Percentiles rank a stretch among this genome's conserved stretches.
phyloP scores from a whole-genome alignment of 2,888 invertebrate species.

The Amphipoea oculea region DNA sequence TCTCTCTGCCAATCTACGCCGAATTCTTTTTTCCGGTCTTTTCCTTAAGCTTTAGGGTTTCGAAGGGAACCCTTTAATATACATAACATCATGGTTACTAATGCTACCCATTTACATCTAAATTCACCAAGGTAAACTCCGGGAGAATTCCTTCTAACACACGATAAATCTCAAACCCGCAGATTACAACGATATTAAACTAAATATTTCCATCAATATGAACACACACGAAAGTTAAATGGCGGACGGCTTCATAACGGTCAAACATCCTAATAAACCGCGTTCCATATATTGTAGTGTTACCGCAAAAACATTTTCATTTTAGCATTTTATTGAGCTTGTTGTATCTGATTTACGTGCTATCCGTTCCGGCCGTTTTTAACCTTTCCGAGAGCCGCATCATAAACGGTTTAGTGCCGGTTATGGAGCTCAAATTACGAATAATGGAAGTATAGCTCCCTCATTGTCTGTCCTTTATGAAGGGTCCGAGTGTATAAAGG shows the following conservation, averaged over 20 bases:
- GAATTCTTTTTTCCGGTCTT: constrained; percentile 1
- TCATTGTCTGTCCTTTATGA: constrained; percentile 87
- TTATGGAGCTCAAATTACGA: constrained; percentile 87
- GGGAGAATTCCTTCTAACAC: constrained; percentile 11
- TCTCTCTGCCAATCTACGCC: background rate
- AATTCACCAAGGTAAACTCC: constrained; percentile 7
- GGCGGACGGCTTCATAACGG: constrained; percentile 63
- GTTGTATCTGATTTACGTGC: constrained; percentile 82
- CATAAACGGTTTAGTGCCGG: constrained; percentile 88
- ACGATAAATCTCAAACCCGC: constrained; percentile 35
- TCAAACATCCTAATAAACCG: constrained; percentile 69
- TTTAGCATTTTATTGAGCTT: constrained; percentile 79
- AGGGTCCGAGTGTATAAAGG: constrained; percentile 85
- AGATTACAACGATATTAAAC: constrained; percentile 35
- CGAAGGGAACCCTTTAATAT: constrained; percentile 11
- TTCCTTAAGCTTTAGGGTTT: background rate
- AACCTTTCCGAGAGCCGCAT: constrained; percentile 87
- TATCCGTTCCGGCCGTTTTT: constrained; percentile 83
- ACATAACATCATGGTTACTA: constrained; percentile 14
- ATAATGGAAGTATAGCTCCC: constrained; percentile 84
- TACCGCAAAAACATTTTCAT: constrained; percentile 75
- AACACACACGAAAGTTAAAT: constrained; percentile 58
- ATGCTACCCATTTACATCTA: background rate
- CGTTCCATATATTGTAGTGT: constrained; percentile 70
- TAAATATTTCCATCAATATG: constrained; percentile 57